phyloP scores from a whole-genome alignment of 2,888 invertebrate species.

The Lysandra bellargus region DNA sequence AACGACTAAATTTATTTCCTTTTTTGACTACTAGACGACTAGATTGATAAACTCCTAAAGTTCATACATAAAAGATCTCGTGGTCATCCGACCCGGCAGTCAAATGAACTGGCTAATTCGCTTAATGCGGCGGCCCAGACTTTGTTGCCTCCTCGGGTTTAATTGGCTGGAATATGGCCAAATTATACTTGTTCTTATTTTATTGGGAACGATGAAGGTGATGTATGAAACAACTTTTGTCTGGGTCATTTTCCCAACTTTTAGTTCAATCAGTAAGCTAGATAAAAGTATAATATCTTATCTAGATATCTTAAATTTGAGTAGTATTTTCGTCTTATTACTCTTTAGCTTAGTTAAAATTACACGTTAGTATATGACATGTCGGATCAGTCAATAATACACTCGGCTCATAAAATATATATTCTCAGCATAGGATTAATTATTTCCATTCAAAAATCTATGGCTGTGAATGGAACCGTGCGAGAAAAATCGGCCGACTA shows the following conservation, averaged over 20 bases:
- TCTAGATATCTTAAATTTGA: no score
- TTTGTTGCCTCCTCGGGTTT: conserved; percentile 7
- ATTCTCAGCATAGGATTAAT: no score
- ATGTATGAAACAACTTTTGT: not conserved
- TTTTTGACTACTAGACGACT: no score
- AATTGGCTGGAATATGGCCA: conserved; percentile 18
- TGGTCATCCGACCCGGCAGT: conserved; percentile 16
- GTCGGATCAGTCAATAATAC: no score
- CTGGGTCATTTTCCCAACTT: not conserved
- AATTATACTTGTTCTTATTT: conserved; percentile 14
- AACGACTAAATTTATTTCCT: not conserved
- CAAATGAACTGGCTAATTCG: conserved; percentile 14
- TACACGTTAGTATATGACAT: no score
- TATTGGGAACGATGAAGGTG: not conserved
- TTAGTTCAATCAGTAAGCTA: not conserved
- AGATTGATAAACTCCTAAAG: not conserved
- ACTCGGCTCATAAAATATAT: no score
- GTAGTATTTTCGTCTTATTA: no score
- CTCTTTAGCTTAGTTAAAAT: no score
- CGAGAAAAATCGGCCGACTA: no score
- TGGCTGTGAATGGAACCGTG: no score
- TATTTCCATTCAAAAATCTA: no score
- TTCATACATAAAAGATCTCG: conserved; percentile 19
- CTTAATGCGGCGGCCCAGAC: not conserved
- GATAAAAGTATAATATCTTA: not conserved